These are phyloP conservation scores for Troglohyphantes excavatus DNA, from an alignment of 2,888 invertebrate species.

Conservation along the genomic window DNA sequence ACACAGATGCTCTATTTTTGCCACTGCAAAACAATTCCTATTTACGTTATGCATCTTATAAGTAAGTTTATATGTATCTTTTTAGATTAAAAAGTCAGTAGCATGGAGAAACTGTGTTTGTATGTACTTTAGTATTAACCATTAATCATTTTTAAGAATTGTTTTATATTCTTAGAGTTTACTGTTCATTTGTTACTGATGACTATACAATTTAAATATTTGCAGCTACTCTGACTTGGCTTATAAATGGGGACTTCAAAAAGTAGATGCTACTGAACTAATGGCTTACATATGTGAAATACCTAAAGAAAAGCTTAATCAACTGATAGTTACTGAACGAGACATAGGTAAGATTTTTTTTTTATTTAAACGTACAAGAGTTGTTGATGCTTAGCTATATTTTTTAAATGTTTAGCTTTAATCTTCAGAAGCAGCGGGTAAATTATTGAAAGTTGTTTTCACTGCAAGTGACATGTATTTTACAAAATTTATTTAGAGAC, in stretches of 20 bases:
- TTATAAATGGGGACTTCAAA: slow-evolving; percentile 92
- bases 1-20: slow-evolving; percentile 91
- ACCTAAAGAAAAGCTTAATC: slow-evolving; percentile 88
- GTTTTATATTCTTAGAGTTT: neutral
- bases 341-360: slow-evolving; percentile 75
- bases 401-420: no score
- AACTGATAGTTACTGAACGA: slow-evolving; percentile 84
- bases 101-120: neutral
- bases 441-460: no score
- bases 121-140: neutral
- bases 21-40: slow-evolving; percentile 83
- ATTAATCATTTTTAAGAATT: neutral
- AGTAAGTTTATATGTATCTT: slow-evolving; percentile 83
- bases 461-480: no score
- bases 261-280: slow-evolving; percentile 87
- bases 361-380: no score
- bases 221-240: slow-evolving; percentile 83
- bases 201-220: neutral
- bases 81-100: no score
- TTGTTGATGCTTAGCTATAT: no score
- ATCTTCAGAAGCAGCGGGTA: no score
- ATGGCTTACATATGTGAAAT: slow-evolving; percentile 94
- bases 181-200: no score
- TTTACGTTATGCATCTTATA: slow-evolving; percentile 89
- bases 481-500: no score